phyloP scores from a whole-genome alignment of 2,113 vertebrate species.

The Poicephalus gulielmi region DNA sequence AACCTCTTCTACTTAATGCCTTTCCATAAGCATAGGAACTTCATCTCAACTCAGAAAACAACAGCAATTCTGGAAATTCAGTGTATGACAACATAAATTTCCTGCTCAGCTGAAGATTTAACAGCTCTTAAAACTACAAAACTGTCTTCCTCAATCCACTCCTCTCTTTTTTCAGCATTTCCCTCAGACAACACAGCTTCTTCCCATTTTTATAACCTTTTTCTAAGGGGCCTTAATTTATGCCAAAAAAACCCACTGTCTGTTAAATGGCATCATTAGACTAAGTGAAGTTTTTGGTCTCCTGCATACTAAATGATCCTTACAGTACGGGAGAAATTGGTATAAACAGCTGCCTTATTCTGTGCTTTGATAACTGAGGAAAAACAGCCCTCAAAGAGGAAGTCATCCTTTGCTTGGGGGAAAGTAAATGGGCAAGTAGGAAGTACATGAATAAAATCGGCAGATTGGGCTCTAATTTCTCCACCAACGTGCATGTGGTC shows the following conservation, averaged over 20 bases:
- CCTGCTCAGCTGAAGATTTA: not conserved
- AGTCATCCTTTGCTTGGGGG: not conserved
- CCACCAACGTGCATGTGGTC: not conserved
- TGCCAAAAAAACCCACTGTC: constrained; percentile 42
- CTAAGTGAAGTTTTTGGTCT: constrained; percentile 14
- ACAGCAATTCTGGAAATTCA: not conserved
- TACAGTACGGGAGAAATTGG: not conserved
- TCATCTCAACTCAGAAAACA: not conserved
- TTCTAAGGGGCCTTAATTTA: constrained; percentile 56
- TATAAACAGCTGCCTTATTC: constrained; percentile 58
- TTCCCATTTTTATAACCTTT: constrained; percentile 23
- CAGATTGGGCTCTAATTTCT: not conserved
- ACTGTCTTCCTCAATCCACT: not conserved
- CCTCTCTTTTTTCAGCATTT: not conserved
- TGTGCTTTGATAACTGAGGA: constrained; percentile 44
- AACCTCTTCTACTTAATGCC: not conserved
- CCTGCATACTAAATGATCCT: constrained; percentile 56
- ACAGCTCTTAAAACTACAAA: not conserved
- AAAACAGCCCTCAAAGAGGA: constrained; percentile 13
- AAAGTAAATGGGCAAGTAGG: constrained; percentile 5
- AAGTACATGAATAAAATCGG: not conserved
- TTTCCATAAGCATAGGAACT: not conserved
- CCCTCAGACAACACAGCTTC: not conserved
- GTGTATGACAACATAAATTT: not conserved
- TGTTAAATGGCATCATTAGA: constrained; percentile 66